Conservation (phyloP, 2,888 invertebrate genomes). For the Dryobotodes eremita region DNA sequence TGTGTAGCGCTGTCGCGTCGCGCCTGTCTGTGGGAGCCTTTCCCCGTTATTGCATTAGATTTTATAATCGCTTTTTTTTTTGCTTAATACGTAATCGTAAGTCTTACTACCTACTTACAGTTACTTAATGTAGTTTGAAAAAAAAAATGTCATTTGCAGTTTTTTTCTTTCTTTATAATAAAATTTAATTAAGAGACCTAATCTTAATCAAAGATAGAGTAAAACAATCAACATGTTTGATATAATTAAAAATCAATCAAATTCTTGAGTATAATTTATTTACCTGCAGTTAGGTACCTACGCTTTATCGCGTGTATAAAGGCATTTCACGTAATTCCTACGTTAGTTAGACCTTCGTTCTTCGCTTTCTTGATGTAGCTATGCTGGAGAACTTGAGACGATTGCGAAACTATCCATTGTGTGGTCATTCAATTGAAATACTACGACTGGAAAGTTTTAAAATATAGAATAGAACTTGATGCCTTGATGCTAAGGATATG, state of each 20-base stretch:
- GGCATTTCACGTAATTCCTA: constrained; percentile 15
- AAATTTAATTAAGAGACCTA: not conserved
- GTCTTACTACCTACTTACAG: not conserved
- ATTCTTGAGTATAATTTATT: constrained; percentile 2
- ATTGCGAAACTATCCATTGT: not conserved
- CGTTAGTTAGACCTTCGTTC: constrained; percentile 11
- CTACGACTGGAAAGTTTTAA: not conserved
- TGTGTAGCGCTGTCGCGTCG: no score
- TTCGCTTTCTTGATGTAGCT: constrained; percentile 24
- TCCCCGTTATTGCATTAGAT: no score
- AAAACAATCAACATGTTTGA: not conserved
- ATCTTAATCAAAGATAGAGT: not conserved
- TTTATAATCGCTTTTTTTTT: no score
- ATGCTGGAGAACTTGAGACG: not conserved
- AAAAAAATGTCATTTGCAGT: no score
- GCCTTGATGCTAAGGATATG: not conserved
- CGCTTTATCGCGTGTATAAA: constrained; percentile 8
- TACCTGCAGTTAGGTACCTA: not conserved
- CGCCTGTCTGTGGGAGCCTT: no score
- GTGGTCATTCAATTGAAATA: constrained; percentile 22
- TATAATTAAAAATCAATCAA: not conserved
- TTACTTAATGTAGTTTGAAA: not conserved
- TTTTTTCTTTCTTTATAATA: no score
- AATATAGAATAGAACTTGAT: not conserved
- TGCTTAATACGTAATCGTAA: no score